A percentile compares a stretch with the other conserved stretches of the same genome.
phyloP scores from a whole-genome alignment of 1,140 invertebrate genomes.

The Sycobia sp. region DNA sequence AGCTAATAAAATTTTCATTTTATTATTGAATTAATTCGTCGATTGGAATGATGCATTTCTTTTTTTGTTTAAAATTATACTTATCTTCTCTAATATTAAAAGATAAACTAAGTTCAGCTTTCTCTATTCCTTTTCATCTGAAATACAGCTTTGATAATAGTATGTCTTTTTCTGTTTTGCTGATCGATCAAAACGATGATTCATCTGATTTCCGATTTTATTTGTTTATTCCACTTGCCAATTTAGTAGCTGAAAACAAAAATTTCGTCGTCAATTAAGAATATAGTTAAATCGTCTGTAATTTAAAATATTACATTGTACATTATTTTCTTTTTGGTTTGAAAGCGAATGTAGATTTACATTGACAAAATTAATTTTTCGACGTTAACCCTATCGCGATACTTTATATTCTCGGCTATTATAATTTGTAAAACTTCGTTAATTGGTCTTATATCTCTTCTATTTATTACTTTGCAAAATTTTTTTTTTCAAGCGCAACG shows the following conservation, averaged over 20 bases:
- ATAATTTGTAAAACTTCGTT: slow-evolving; percentile 22
- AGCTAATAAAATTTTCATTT: slow-evolving; percentile 15
- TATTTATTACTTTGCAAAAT: slow-evolving; percentile 32
- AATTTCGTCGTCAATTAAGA: slow-evolving; percentile 11
- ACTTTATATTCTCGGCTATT: slow-evolving; percentile 19
- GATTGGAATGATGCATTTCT: slow-evolving; percentile 19
- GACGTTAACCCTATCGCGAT: slow-evolving; percentile 28
- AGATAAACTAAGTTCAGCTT: slow-evolving; percentile 1
- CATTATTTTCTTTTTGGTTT: slow-evolving; percentile 2
- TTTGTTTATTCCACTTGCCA: slow-evolving; percentile 19
- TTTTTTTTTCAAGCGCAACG: slow-evolving; percentile 34
- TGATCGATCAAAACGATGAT: slow-evolving; percentile 25
- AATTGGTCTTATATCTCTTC: slow-evolving; percentile 27
- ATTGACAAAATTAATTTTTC: slow-evolving; percentile 22
- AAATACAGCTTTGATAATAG: slow-evolving; percentile 12
- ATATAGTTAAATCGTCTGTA: neutral
- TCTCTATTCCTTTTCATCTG: slow-evolving; percentile 2
- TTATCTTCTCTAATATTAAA: too few species aligned
- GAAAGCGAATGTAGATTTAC: slow-evolving; percentile 18
- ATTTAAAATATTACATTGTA: neutral
- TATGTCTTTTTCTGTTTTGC: slow-evolving; percentile 25
- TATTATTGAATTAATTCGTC: slow-evolving; percentile 14
- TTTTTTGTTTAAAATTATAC: neutral
- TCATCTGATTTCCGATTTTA: slow-evolving; percentile 20
- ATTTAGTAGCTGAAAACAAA: slow-evolving; percentile 32